A percentile compares a stretch with the other conserved stretches of the same genome.
phyloP scores from a whole-genome alignment of 2,888 invertebrate species.

The Drosophila mimetica region DNA sequence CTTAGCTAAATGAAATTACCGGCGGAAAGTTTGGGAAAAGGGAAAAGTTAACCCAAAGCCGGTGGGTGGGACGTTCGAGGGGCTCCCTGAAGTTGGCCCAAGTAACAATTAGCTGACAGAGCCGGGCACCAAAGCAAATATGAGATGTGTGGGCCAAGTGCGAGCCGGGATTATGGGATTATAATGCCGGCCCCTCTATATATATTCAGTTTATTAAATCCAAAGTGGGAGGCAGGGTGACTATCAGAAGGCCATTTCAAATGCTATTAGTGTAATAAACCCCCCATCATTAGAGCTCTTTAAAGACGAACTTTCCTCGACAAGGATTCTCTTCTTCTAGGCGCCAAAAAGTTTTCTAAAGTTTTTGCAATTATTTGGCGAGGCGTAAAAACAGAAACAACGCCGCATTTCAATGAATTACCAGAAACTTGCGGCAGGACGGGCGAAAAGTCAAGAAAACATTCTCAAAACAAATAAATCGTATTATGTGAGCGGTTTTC shows the following conservation, averaged over 20 bases:
- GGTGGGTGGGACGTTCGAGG: slow-evolving; percentile 1
- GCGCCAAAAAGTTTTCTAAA: slow-evolving; percentile 37
- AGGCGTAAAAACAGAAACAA: slow-evolving; percentile 51
- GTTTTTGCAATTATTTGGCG: slow-evolving; percentile 51
- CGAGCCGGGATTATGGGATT: slow-evolving; percentile 15
- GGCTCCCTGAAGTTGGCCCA: slow-evolving; percentile 50
- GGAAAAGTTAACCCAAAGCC: slow-evolving; percentile 52
- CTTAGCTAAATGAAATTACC: slow-evolving; percentile 60
- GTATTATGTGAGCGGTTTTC: slow-evolving; percentile 36
- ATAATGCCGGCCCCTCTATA: slow-evolving; percentile 1
- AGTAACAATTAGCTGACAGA: slow-evolving; percentile 65
- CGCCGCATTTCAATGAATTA: slow-evolving; percentile 42
- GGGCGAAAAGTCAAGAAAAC: slow-evolving; percentile 32
- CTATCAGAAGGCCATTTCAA: neutral
- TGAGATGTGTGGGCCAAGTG: slow-evolving; percentile 25
- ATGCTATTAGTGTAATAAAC: neutral
- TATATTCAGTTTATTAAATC: slow-evolving; percentile 27
- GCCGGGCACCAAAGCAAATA: slow-evolving; percentile 38
- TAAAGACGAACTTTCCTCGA: neutral
- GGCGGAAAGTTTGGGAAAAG: slow-evolving; percentile 54
- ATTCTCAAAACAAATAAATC: slow-evolving; percentile 55
- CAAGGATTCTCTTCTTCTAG: neutral
- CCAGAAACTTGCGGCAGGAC: slow-evolving; percentile 18
- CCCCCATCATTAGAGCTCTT: neutral
- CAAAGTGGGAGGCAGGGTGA: neutral